Base-by-base conservation (phyloP, 1,140 invertebrate genomes). In the Euborellia annulipes region DNA sequence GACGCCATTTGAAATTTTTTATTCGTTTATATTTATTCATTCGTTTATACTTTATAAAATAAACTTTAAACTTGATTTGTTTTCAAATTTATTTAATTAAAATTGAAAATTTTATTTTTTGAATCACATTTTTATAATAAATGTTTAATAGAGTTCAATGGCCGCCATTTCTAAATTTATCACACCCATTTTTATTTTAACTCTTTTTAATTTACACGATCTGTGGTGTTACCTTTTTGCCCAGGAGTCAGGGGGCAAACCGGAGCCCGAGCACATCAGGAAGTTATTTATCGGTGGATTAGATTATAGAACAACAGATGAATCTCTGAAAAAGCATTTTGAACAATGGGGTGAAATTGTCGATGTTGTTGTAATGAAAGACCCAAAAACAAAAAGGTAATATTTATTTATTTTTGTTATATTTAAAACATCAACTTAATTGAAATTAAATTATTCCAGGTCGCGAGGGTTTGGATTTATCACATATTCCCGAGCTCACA, bases 351-450 rank as follows among this genome's bases (percentile, higher is more conserved):
- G 95, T 21, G 89, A 93, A 59, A 89, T 98, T 51, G 85, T 93
- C 0, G 94, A 98, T 68, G 89, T 92, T 22, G 89, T 98, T 16
- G 93, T 98, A 0, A 97, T 98, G 93, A 90, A 90, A 55, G 94
- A 98, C 65, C 84, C 90, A 1, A 80, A 85, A 54, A 94, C 92
- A 0, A 86, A 85, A 30, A 53, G 66, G 82, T 58, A 52, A 11
- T 11, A 27, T 27, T 27, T 27, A 6, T 27, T 11, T 27, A 27
- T 27, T 11, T 27, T 21, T 3, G 3, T 21, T 34, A 39, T 11
- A 30, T 22, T 3, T 27, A 27, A 6, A 27, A 27, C 11, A 6
- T 27, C 23, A 27, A 27, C 11, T 11, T 17, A 11, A n/a, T 43
- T 21, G 19, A n/a, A 9, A 30, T 20, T 40, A 44, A 13, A 21